These are phyloP conservation scores for Globodera rostochiensis DNA, from an alignment of 1,140 invertebrate genomes.

Conservation along the genomic window DNA sequence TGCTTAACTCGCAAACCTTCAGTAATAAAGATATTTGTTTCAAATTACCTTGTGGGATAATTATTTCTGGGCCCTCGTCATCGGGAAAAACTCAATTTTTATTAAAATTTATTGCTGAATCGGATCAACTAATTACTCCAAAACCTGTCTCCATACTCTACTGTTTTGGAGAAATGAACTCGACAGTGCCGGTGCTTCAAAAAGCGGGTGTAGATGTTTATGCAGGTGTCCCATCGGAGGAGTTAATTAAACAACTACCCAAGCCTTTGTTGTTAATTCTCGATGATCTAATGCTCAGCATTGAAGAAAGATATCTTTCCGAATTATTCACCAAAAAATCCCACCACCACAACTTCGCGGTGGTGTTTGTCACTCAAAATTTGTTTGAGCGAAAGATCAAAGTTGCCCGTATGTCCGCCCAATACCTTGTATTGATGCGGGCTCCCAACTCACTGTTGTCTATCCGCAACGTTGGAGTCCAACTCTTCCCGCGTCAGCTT, in stretches of 20 bases:
- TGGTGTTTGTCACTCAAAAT: constrained; percentile 28
- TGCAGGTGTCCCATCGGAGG: constrained; percentile 17
- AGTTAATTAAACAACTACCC: not conserved
- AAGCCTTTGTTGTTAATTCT: constrained; percentile 11
- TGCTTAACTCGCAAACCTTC: not conserved
- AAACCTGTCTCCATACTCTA: constrained; percentile 8
- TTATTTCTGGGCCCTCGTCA: constrained; percentile 17
- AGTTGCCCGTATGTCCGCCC: constrained; percentile 17
- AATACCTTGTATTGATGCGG: constrained; percentile 23
- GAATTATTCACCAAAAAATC: constrained; percentile 27
- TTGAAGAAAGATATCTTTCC: constrained; percentile 12
- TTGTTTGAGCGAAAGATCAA: constrained; percentile 23
- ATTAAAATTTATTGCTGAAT: constrained; percentile 16
- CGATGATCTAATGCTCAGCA: constrained; percentile 16
- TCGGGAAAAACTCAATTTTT: constrained; percentile 13
- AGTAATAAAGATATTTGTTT: constrained; percentile 17
- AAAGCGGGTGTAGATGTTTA: constrained; percentile 19
- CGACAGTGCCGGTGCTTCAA: constrained; percentile 8
- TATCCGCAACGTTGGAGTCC: constrained; percentile 13
- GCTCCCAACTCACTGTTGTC: constrained; percentile 8
- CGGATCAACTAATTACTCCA: constrained; percentile 3
- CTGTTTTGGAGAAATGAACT: constrained; percentile 19
- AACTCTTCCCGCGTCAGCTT: constrained; percentile 20
- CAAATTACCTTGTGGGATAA: constrained; percentile 21
- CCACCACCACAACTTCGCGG: constrained; percentile 15